Evolutionary conservation across 2,797 vertebrate species (phyloP), one percentile per base, ranked within the genome.

Genomic region (Neomorphus geoffroyi): DNA sequence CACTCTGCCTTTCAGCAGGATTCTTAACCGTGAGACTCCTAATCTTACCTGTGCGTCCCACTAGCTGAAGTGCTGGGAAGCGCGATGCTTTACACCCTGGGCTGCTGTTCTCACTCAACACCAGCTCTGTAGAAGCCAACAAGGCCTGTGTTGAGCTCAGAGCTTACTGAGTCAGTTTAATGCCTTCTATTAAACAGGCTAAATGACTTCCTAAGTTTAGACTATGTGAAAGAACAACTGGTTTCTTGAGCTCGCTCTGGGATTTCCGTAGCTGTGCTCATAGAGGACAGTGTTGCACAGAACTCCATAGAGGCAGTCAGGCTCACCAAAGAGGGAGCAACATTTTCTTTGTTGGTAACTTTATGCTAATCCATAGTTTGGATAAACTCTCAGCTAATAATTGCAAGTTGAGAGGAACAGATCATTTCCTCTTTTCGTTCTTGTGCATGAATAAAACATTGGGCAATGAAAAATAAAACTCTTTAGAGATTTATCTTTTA

Each of bases 201-300:
- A 13, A n/a, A 86, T 53, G 26, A 21, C 6, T 74, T 70, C 0
- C 21, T 35, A 19, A 48, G 21, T 70, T 60, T 45, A 66, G 46
- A 24, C 9, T 9, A 0, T 33, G 16, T 72, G 45, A 53, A 71
- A 75, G n/a, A 77, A 32, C 0, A 2, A 2, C 0, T n/a, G 7
- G 0, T 60, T 65, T 79, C n/a, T 46, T 67, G 18, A 81, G 48
- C n/a, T 51, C 3, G 1, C 18, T 73, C 12, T 71, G 72, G 12
- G 62, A 70, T 22, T 53, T 72, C 9, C 1, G 2, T 50, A 19
- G 16, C 22, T 72, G 32, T 75, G 41, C 18, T 94, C 10, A 1
- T 5, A 39, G 22, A 66, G 16, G 51, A 51, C 37, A 58, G 32
- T 30, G 18, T 64, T 73, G 19, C 13, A 12, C 10, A 10, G 28